phyloP scores from a whole-genome alignment of 2,113 vertebrate genomes.

The Acinonyx jubatus region DNA sequence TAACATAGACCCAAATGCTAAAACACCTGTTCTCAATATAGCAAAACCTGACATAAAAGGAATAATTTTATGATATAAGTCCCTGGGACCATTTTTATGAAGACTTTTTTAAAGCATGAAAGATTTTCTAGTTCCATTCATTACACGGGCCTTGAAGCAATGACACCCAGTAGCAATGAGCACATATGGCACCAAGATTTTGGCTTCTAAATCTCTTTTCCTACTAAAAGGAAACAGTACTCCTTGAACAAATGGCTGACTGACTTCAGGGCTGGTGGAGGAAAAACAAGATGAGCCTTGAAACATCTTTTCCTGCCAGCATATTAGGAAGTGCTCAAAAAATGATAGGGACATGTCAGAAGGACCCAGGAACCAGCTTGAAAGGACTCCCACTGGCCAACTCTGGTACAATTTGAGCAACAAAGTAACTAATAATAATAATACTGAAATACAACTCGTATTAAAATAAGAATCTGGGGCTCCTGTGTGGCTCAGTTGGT shows the following conservation, averaged over 20 bases:
- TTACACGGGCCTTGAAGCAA: not conserved
- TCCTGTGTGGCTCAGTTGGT: too few species aligned
- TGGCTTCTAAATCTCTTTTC: constrained; percentile 3
- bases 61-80: not conserved
- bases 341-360: not conserved
- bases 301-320: not conserved
- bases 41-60: constrained; percentile 1
- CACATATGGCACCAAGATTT: not conserved
- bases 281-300: not conserved
- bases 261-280: not conserved
- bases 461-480: not conserved
- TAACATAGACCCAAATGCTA: not conserved
- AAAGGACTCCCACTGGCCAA: not conserved
- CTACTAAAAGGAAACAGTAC: not conserved
- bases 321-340: not conserved
- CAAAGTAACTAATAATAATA: not conserved
- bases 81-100: not conserved
- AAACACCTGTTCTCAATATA: not conserved
- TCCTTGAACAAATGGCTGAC: not conserved
- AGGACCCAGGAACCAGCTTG: not conserved
- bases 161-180: not conserved
- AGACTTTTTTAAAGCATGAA: not conserved
- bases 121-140: not conserved
- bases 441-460: not conserved
- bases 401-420: not conserved